Conservation (phyloP, 1,140 invertebrate genomes). For the Platorchestia sp. region DNA sequence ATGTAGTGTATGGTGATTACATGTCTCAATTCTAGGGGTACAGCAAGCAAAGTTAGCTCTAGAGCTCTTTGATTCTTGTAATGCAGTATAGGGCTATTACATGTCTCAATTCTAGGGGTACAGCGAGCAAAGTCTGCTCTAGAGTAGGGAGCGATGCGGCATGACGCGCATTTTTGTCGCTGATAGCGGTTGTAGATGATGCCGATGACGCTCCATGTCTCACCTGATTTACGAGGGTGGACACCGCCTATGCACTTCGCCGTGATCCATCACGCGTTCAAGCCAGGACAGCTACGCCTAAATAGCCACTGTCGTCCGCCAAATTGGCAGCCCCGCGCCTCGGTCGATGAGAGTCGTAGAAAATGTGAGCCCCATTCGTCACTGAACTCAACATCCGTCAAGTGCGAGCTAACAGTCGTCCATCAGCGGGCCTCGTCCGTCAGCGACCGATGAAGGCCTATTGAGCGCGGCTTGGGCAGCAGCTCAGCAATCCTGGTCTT, state of each 20-base stretch:
- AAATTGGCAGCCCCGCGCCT: conserved; percentile 11
- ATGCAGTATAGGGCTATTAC: no score
- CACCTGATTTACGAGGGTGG: not conserved
- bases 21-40: no score
- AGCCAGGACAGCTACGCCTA: conserved; percentile 40
- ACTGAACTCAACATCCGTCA: conserved; percentile 43
- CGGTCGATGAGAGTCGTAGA: conserved; percentile 48
- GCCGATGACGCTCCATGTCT: not conserved
- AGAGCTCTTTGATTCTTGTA: not conserved
- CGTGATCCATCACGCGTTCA: conserved; percentile 4
- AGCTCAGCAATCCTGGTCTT: not conserved
- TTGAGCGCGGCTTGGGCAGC: not conserved
- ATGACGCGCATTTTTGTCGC: not conserved
- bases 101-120: no score
- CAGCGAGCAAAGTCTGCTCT: not conserved
- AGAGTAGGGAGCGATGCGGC: not conserved
- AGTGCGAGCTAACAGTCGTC: conserved; percentile 8
- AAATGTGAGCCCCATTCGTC: conserved; percentile 44
- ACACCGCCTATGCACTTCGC: not conserved
- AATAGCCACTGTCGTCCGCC: not conserved
- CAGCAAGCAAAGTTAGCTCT: no score
- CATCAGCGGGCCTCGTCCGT: conserved; percentile 1
- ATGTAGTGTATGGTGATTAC: not conserved
- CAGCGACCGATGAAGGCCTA: not conserved
- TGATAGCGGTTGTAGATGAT: not conserved